Evolutionary conservation across 92 coral and sea anemone species (phyloP).

Genomic region (Palythoa caribaeorum): DNA sequence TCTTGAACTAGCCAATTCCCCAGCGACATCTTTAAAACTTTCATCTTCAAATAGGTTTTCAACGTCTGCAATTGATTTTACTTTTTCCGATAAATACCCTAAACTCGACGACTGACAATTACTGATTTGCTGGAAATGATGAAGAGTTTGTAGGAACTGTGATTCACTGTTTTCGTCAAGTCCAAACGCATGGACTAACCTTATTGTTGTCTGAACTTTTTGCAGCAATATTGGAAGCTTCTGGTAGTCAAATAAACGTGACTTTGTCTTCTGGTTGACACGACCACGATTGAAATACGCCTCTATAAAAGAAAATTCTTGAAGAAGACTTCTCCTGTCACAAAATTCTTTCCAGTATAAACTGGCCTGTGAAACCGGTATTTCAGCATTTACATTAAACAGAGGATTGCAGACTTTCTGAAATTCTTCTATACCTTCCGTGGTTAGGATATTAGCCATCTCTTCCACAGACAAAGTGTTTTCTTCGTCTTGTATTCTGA

Average conservation of each 20-base stretch:
- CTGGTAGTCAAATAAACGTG: constrained; percentile 55
- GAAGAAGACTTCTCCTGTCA: constrained; percentile 41
- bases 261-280: constrained; percentile 16
- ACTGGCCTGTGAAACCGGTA: neutral
- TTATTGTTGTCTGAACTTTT: constrained; percentile 59
- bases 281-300: constrained; percentile 21
- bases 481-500: neutral
- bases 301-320: constrained; percentile 64
- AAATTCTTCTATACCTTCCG: constrained; percentile 35
- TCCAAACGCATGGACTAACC: constrained; percentile 65
- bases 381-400: neutral
- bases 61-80: constrained; percentile 44
- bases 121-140: neutral
- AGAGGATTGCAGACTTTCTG: constrained; percentile 46
- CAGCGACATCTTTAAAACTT: constrained; percentile 60
- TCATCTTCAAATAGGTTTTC: constrained; percentile 60
- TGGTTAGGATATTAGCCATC: neutral
- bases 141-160: constrained; percentile 11
- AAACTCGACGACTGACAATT: neutral
- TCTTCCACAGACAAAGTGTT: neutral
- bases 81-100: constrained; percentile 4
- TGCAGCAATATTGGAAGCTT: constrained; percentile 56
- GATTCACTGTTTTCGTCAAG: constrained; percentile 13
- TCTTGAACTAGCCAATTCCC: constrained; percentile 71
- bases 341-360: constrained; percentile 19